Percentiles rank a stretch among this genome's conserved stretches.
phyloP scores from a whole-genome alignment of 2,797 vertebrate genomes.

The Oophaga sylvatica region DNA sequence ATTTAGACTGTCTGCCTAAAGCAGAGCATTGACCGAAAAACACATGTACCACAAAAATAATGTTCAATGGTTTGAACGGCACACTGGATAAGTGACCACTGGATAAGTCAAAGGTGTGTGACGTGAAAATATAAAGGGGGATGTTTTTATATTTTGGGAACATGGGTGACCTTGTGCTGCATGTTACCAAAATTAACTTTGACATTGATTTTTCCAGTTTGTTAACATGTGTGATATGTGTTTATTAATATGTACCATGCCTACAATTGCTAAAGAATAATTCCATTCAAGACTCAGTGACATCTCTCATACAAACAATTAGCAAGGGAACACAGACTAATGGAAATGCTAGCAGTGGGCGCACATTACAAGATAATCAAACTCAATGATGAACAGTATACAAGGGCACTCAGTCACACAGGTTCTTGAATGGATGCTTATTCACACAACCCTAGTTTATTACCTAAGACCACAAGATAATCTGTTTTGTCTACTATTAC shows the following conservation, averaged over 20 bases:
- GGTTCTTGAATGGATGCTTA: neutral
- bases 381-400: no score
- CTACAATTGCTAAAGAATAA: neutral
- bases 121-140: slow-evolving; percentile 52
- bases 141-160: slow-evolving; percentile 49
- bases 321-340: neutral
- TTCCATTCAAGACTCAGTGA: neutral
- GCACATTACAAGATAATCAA: neutral
- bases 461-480: neutral
- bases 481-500: neutral
- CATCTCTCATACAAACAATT: neutral
- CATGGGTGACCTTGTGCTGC: slow-evolving; percentile 41
- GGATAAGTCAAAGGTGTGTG: no score
- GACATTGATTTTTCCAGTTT: neutral
- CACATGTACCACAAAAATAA: slow-evolving; percentile 45
- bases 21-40: slow-evolving; percentile 31
- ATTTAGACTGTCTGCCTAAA: slow-evolving; percentile 54
- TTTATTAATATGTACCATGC: no score
- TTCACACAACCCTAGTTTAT: neutral
- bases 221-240: no score
- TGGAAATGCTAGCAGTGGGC: neutral
- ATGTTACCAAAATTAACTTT: neutral
- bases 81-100: no score
- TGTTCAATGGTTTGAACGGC: no score
- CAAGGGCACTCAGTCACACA: no score